phyloP scores from a whole-genome alignment of 2,797 vertebrate genomes.

The Enteromius afrohamiltoni region DNA sequence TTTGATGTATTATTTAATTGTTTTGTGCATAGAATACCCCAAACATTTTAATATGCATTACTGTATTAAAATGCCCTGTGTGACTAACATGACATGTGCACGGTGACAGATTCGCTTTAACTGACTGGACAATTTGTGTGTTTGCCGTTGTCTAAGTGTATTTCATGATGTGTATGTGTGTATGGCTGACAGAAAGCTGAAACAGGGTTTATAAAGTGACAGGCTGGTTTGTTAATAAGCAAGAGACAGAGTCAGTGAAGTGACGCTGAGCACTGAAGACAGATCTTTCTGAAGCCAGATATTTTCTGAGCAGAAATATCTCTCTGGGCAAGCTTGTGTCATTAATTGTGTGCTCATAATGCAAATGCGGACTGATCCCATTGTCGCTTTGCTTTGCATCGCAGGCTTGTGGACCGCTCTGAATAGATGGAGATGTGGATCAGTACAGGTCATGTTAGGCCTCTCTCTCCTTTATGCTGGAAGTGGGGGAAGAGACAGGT shows the following conservation, averaged over 20 bases:
- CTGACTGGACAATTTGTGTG: conserved; percentile 2
- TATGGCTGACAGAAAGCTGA: conserved; percentile 2
- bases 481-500: conserved; percentile 12
- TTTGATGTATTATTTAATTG: neutral
- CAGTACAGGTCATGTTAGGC: conserved; percentile 45
- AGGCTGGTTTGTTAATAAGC: conserved; percentile 59
- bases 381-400: conserved; percentile 56
- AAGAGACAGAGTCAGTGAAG: conserved; percentile 58
- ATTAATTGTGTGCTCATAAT: conserved; percentile 56
- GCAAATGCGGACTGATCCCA: conserved; percentile 61
- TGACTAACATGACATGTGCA: neutral
- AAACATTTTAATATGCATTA: neutral
- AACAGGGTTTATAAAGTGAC: conserved; percentile 49
- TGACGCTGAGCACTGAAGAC: conserved; percentile 59
- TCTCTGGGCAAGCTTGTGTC: conserved; percentile 61
- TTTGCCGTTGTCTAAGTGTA: conserved; percentile 7
- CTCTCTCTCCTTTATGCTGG: neutral
- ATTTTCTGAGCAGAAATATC: conserved; percentile 57
- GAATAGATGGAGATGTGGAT: conserved; percentile 41
- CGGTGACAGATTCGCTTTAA: neutral
- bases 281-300: conserved; percentile 58
- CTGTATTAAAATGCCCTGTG: neutral
- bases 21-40: neutral
- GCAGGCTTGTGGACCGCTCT: conserved; percentile 43
- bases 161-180: conserved; percentile 10